Percentiles rank a stretch among this genome's conserved stretches.
These are phyloP conservation scores for Micrasema longulum DNA, from an alignment of 1,140 invertebrate genomes.

Conservation along the genomic window DNA sequence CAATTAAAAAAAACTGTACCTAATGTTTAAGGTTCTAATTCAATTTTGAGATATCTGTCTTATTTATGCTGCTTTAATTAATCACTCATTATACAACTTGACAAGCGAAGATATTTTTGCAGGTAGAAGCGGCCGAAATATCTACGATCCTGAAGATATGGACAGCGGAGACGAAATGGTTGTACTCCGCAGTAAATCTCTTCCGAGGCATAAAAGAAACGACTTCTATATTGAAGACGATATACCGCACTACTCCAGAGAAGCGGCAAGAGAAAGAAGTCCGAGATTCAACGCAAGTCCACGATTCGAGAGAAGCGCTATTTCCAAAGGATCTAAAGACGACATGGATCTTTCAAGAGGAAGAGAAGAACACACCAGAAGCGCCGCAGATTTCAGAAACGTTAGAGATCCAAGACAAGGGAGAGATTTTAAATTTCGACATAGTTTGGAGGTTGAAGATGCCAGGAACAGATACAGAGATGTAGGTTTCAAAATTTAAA, in stretches of 20 bases:
- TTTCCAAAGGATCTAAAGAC: constrained; percentile 5
- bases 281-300: constrained; percentile 38
- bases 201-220: constrained; percentile 47
- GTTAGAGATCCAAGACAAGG: constrained; percentile 32
- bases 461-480: constrained; percentile 30
- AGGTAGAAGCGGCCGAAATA: constrained; percentile 30
- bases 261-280: constrained; percentile 39
- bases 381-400: constrained; percentile 7
- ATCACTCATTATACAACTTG: no score
- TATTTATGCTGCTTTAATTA: no score
- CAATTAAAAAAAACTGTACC: no score
- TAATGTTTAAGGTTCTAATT: no score
- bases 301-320: background rate
- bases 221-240: constrained; percentile 46
- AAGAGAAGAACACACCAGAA: constrained; percentile 41
- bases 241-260: constrained; percentile 13
- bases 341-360: constrained; percentile 28
- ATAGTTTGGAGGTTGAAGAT: constrained; percentile 47
- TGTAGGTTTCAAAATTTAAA: constrained; percentile 1
- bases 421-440: constrained; percentile 29
- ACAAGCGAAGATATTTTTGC: no score
- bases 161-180: constrained; percentile 44
- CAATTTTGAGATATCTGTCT: no score
- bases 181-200: constrained; percentile 48
- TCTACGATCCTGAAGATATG: constrained; percentile 37